Conservation (phyloP, 2,797 vertebrate genomes). For the Oreochromis grahami region DNA sequence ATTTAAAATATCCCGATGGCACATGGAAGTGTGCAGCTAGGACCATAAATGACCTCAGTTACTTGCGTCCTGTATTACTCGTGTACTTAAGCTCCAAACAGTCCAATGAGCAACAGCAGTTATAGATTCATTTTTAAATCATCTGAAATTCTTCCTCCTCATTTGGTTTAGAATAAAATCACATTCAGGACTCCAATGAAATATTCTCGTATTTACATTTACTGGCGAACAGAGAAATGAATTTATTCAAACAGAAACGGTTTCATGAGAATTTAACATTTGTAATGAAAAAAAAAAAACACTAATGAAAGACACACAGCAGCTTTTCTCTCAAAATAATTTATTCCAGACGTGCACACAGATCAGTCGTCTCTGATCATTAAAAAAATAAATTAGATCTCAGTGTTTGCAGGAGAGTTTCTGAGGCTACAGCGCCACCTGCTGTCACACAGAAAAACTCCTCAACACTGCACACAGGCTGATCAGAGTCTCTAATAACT, state of each 20-base stretch:
- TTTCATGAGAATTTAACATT: background rate
- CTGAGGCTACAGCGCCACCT: slow-evolving; percentile 62
- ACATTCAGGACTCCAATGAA: background rate
- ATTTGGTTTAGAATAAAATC: background rate
- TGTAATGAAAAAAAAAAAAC: background rate
- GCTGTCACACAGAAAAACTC: slow-evolving; percentile 14
- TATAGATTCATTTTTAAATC: background rate
- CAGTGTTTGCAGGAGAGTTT: background rate
- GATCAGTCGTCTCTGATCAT: background rate
- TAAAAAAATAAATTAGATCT: slow-evolving; percentile 21
- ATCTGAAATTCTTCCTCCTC: background rate
- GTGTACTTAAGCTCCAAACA: background rate
- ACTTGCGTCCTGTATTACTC: background rate
- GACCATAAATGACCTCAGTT: background rate
- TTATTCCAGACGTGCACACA: slow-evolving; percentile 33
- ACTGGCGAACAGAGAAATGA: rapidly evolving
- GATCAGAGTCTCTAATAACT: background rate
- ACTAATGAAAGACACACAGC: background rate
- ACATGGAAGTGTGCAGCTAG: background rate
- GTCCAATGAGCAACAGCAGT: background rate
- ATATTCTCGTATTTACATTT: background rate
- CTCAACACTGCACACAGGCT: background rate
- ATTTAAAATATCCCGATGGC: background rate
- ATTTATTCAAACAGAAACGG: background rate
- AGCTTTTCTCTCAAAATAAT: slow-evolving; percentile 40